Evolutionary conservation across 2,888 invertebrate species (phyloP), one percentile per base, ranked within the genome.

Genomic region (Drosophila koepferae): DNA sequence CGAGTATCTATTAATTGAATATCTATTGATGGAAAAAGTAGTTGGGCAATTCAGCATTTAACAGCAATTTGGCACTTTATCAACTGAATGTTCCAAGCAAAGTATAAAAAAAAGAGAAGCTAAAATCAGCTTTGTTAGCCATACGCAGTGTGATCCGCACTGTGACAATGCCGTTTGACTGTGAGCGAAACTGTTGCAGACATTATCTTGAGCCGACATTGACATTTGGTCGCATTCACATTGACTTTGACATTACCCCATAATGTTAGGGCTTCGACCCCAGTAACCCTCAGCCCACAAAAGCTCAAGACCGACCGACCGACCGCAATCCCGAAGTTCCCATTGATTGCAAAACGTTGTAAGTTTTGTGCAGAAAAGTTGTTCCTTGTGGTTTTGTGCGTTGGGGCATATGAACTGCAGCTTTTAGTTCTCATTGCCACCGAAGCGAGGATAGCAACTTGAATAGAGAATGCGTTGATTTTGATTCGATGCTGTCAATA

Each of bases 291-390:
- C 14, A n/a, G 7, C 7, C 34, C 14, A 20, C 10, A 18, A 36
- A 23, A n/a, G 48, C 28, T 48, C 48, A 49, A 49, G 49, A 43
- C 12, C 16, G 40, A 43, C 12, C 16, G 40, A 49, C 16, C 54
- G 18, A 65, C 72, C 74, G 28, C 72, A 80, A 74, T 64, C 23
- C 46, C 63, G 65, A 69, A 81, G 70, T 71, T 80, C 61, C 65
- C 68, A 75, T 82, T 83, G 84, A 83, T 83, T 83, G 83, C 81
- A 86, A 83, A 83, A 77, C 77, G 84, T 68, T 86, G 83, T 83
- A 84, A 77, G 83, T 82, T 82, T 63, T 66, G 66, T 76, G 69
- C 61, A 58, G 56, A 65, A 82, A 85, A 81, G 59, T 82, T 72
- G 67, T 71, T 71, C 61, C 59, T 77, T 74, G 81, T 61, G 77